phyloP scores from a whole-genome alignment of 2,888 invertebrate species.

The Cerceris ruficornis region DNA sequence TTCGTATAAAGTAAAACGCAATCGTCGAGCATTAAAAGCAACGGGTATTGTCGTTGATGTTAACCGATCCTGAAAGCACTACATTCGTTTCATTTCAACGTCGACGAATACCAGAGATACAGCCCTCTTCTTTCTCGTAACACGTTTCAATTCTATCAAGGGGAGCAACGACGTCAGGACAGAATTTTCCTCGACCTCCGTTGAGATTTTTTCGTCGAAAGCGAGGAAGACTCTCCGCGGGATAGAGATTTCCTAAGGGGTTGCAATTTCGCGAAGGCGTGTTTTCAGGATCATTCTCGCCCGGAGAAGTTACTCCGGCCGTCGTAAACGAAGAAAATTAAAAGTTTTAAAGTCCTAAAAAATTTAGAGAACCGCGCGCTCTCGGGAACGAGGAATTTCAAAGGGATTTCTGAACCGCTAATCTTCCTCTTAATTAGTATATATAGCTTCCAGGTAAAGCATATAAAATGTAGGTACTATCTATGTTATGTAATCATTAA shows the following conservation, averaged over 20 bases:
- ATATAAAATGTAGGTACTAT: too few species aligned
- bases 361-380: background rate
- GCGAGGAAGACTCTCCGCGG: conserved; percentile 2
- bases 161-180: conserved; percentile 15
- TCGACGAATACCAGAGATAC: conserved; percentile 26
- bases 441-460: too few species aligned
- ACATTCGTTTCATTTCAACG: conserved; percentile 36
- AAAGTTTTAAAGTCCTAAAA: background rate
- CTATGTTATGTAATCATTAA: too few species aligned
- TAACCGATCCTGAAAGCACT: conserved; percentile 26
- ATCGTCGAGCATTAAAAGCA: conserved; percentile 30
- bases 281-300: conserved; percentile 9
- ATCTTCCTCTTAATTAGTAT: conserved; percentile 4
- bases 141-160: conserved; percentile 47
- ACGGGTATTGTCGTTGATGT: conserved; percentile 11
- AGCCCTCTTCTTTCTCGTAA: conserved; percentile 43
- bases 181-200: conserved; percentile 25
- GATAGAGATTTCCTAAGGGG: conserved; percentile 24
- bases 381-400: conserved; percentile 2
- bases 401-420: background rate
- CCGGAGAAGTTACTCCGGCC: conserved; percentile 3
- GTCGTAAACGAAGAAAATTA: conserved; percentile 16
- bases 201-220: conserved; percentile 28
- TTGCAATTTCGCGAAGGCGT: conserved; percentile 6
- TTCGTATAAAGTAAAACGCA: conserved; percentile 63